Evolutionary conservation across 2,797 vertebrate species (phyloP).

Genomic region (Cirrhinus molitorella): DNA sequence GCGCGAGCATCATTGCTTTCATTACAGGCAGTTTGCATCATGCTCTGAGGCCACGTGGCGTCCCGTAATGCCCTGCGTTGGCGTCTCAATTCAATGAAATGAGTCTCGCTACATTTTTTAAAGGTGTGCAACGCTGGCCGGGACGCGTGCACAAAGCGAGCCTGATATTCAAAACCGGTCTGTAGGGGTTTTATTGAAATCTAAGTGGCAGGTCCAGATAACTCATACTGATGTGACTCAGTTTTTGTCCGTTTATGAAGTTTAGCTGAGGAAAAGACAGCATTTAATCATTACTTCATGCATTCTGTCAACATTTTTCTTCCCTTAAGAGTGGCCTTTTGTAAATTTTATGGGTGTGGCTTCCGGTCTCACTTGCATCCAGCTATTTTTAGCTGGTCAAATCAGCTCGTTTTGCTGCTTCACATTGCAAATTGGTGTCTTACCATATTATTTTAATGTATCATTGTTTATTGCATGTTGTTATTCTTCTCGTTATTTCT

Average conservation of each 20-base stretch:
- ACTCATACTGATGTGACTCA: not conserved
- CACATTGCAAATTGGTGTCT: too few relatives aligned
- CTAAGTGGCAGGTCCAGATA: not conserved
- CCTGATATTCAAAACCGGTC: conserved; percentile 3
- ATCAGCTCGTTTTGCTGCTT: too few relatives aligned
- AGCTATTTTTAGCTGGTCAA: too few relatives aligned
- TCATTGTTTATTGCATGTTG: too few relatives aligned
- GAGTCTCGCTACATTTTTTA: not conserved
- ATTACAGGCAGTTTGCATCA: conserved; percentile 53
- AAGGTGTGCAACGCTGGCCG: not conserved
- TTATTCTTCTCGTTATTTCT: too few relatives aligned
- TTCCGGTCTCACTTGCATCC: too few relatives aligned
- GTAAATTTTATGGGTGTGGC: too few relatives aligned
- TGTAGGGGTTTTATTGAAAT: conserved; percentile 17
- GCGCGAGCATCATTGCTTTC: conserved; percentile 38
- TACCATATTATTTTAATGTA: too few relatives aligned
- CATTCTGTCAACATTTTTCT: not conserved
- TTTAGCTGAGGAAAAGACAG: conserved; percentile 3
- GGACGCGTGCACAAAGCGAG: not conserved
- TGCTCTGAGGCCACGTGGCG: not conserved
- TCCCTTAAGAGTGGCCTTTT: too few relatives aligned
- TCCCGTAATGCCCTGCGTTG: conserved; percentile 10
- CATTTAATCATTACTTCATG: too few relatives aligned
- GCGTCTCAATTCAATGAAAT: conserved; percentile 19
- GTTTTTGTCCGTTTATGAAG: not conserved